Evolutionary conservation across 2,797 vertebrate species (phyloP).

Genomic region (Sciaenops ocellatus): DNA sequence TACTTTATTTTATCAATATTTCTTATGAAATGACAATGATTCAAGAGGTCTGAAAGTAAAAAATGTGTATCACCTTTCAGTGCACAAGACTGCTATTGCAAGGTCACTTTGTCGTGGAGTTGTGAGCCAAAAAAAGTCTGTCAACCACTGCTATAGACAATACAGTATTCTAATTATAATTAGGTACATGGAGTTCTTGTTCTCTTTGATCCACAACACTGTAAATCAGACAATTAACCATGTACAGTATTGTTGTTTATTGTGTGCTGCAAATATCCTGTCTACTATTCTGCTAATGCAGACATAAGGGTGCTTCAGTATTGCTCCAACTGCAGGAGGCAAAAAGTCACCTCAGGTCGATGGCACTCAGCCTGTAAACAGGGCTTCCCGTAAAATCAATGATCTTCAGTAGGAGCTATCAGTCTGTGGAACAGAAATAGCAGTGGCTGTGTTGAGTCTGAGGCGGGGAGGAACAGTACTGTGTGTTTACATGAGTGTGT

Average conservation of each 20-base stretch:
- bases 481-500: slow-evolving; percentile 76
- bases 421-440: slow-evolving; percentile 91
- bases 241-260: slow-evolving; percentile 60
- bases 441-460: slow-evolving; percentile 85
- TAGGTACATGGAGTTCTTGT: slow-evolving; percentile 38
- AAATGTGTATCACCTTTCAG: background rate
- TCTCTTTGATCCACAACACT: slow-evolving; percentile 43
- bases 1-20: background rate
- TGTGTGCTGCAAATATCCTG: slow-evolving; percentile 67
- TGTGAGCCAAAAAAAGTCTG: slow-evolving; percentile 15
- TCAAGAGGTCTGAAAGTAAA: background rate
- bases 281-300: slow-evolving; percentile 88
- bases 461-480: slow-evolving; percentile 67
- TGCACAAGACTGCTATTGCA: background rate
- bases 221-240: slow-evolving; percentile 65
- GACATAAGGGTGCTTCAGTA: slow-evolving; percentile 82
- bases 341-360: slow-evolving; percentile 99
- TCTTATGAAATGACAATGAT: background rate
- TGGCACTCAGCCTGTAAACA: slow-evolving; percentile 99
- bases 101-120: slow-evolving; percentile 1
- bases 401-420: slow-evolving; percentile 96
- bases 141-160: slow-evolving; percentile 16
- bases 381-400: slow-evolving; percentile 99
- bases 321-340: slow-evolving; percentile 94
- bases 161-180: slow-evolving; percentile 18